Base-by-base conservation (phyloP, 2,797 vertebrate species). In the Acrocephalus scirpaceus region DNA sequence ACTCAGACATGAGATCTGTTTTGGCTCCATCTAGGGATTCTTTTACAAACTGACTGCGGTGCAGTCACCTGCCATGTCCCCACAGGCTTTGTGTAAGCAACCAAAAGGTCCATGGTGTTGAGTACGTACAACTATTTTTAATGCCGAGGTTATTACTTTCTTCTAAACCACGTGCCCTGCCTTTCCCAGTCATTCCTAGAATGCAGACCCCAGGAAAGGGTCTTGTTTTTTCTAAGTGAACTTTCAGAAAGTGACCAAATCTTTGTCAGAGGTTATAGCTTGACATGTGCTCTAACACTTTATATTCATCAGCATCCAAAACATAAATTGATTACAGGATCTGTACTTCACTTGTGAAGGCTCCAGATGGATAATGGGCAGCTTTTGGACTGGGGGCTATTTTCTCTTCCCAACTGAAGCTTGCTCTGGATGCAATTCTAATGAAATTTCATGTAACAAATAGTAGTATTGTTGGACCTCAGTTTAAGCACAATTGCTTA, bases 1-100 rank as follows among this genome's bases (percentile, higher is more conserved):
- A 65, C 40, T 82, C 47, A 32, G 23, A 45, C 45, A 77, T 88
- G 78, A 78, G 61, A 78, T 88, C 83, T 83, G 66, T 65, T 96
- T 90, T 92, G 92, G 93, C 93, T 97, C 94, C 94, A 96, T 53
- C 92, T 90, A 97, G 93, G 86, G 95, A 95, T 83, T 36, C 0
- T 54, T 86, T 83, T 88, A 91, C 50, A 96, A 92, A 95, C 25
- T 78, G 82, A 74, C 72, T 60, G 67, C 51, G 69, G n/a, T 69
- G 48, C 30, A 80, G 36, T 36, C 57, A 36, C n/a, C 58, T 80
- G 70, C 51, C 48, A 30, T 7, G 14, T 84, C 62, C 71, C 30
- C 29, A 21, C 48, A 88, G 18, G 54, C 40, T 77, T 44, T 45
- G 32, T 70, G 18, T 66, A 60, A 84, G 29, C 1, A 2, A 75